phyloP scores from a whole-genome alignment of 2,888 invertebrate species.

The Hetaerina titia region DNA sequence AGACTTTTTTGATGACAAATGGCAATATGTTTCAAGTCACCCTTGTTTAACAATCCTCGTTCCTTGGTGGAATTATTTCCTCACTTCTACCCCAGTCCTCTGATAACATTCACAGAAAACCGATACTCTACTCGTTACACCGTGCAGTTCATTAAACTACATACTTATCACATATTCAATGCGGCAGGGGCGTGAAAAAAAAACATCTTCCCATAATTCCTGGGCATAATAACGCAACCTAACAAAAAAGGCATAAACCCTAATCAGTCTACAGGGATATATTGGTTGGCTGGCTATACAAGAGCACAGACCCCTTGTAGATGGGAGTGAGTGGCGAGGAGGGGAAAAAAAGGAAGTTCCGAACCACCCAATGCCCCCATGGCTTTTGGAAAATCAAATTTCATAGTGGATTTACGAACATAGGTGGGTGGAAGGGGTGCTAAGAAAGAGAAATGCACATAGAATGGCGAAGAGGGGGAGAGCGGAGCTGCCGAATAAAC shows the following conservation, averaged over 20 bases:
- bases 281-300: neutral
- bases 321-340: neutral
- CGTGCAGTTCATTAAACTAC: neutral
- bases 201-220: neutral
- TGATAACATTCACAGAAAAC: neutral
- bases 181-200: neutral
- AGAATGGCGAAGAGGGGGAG: neutral
- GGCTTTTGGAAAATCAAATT: constrained; percentile 12
- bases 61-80: neutral
- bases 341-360: neutral
- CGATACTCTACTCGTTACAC: neutral
- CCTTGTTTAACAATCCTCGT: neutral
- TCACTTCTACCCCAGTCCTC: neutral
- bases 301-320: neutral
- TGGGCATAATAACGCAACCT: neutral
- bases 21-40: too few relatives aligned
- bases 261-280: neutral
- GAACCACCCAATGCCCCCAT: neutral
- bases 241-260: neutral
- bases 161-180: neutral
- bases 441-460: neutral
- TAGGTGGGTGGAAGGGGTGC: neutral
- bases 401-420: neutral
- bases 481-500: neutral
- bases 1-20: too few relatives aligned